Conservation (phyloP, 2,888 invertebrate genomes). For the Drosophila fulvimacula region DNA sequence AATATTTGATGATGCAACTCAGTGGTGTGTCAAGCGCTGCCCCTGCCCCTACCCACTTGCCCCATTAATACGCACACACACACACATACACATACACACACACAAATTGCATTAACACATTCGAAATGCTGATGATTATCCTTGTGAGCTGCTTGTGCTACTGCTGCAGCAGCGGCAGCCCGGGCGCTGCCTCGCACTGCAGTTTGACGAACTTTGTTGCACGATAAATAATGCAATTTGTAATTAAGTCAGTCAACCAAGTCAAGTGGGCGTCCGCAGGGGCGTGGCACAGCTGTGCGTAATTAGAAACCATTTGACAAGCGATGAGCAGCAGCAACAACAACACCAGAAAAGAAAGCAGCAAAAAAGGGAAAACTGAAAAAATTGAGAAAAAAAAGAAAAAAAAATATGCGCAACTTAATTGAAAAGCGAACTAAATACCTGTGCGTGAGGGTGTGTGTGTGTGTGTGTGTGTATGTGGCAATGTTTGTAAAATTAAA, state of each 20-base stretch:
- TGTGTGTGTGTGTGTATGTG: constrained; percentile 22
- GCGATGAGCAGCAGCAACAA: constrained; percentile 43
- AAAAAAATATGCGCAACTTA: constrained; percentile 40
- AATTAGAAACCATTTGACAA: constrained; percentile 63
- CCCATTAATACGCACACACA: constrained; percentile 46
- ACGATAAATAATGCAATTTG: constrained; percentile 79
- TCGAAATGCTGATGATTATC: constrained; percentile 67
- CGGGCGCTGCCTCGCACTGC: constrained; percentile 19
- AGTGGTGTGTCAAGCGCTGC: constrained; percentile 4
- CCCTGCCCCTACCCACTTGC: not conserved
- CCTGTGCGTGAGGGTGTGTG: constrained; percentile 20
- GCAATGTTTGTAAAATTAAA: constrained; percentile 71
- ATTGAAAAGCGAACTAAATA: constrained; percentile 70
- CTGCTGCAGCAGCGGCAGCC: not conserved
- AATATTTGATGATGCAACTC: constrained; percentile 54
- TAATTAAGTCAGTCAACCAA: constrained; percentile 77
- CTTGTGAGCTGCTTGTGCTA: constrained; percentile 31
- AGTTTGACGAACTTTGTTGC: constrained; percentile 80
- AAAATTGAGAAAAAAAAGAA: constrained; percentile 11
- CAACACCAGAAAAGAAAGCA: constrained; percentile 1
- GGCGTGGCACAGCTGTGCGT: constrained; percentile 49
- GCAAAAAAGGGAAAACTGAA: constrained; percentile 1
- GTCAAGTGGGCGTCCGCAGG: constrained; percentile 41
- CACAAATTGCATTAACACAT: constrained; percentile 66
- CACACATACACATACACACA: constrained; percentile 1